These are phyloP conservation scores for Jordanella pulchra DNA, from an alignment of 2,797 vertebrate genomes.

Conservation along the genomic window DNA sequence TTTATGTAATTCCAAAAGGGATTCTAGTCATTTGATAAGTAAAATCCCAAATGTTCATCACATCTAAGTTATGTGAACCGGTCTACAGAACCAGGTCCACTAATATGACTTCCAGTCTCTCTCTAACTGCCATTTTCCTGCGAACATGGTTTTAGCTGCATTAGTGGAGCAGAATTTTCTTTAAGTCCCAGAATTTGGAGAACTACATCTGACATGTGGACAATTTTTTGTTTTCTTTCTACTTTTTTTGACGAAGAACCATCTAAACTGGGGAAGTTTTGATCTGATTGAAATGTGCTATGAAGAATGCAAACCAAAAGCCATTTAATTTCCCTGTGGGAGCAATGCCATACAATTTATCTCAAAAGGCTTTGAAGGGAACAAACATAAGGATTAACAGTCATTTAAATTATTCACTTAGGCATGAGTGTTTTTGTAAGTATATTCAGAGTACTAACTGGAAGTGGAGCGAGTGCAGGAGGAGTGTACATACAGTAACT, in stretches of 20 bases:
- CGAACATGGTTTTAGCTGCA: slow-evolving; percentile 9
- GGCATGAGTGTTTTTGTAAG: slow-evolving; percentile 43
- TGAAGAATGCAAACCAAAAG: slow-evolving; percentile 35
- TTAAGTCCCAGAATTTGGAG: slow-evolving; percentile 52
- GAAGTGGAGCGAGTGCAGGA: slow-evolving; percentile 46
- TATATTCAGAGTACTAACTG: slow-evolving; percentile 51
- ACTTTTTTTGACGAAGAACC: background rate
- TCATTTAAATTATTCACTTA: slow-evolving; percentile 55
- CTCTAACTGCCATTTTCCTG: slow-evolving; percentile 21
- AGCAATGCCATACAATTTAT: slow-evolving; percentile 12
- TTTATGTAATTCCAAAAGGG: background rate
- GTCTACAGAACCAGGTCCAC: background rate
- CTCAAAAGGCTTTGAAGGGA: slow-evolving; percentile 10
- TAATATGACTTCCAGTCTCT: slow-evolving; percentile 1
- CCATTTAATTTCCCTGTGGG: slow-evolving; percentile 35
- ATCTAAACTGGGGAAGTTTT: slow-evolving; percentile 24
- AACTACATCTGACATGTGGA: slow-evolving; percentile 30
- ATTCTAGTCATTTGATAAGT: background rate
- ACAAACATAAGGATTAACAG: slow-evolving; percentile 39
- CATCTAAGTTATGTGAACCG: background rate
- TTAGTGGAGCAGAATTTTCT: slow-evolving; percentile 66
- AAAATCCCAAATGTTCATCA: background rate
- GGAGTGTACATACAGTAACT: slow-evolving; percentile 52
- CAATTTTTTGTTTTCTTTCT: background rate
- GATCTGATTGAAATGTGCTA: slow-evolving; percentile 50